A percentile compares a stretch with the other conserved stretches of the same genome.
phyloP scores from a whole-genome alignment of 2,113 vertebrate species.

The Peucedramus taeniatus region DNA sequence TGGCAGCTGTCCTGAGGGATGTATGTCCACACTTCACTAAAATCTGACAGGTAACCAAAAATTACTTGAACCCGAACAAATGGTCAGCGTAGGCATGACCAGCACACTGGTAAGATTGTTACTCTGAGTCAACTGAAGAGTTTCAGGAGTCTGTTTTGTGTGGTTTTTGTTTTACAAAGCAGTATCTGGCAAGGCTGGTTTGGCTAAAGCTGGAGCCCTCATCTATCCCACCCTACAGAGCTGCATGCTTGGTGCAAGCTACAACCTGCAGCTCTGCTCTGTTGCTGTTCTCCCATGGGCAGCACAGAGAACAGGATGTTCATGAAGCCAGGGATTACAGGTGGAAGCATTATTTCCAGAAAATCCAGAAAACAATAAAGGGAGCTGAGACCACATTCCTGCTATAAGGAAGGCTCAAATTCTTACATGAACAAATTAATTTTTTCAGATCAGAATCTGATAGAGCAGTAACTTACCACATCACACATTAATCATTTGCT shows the following conservation, averaged over 20 bases:
- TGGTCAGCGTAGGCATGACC: rapidly evolving
- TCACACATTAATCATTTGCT: background rate
- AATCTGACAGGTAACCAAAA: background rate
- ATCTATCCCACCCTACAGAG: background rate
- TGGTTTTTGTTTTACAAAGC: background rate
- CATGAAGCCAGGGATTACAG: background rate
- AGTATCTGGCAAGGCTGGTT: background rate
- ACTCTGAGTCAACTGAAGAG: background rate
- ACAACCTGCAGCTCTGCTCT: background rate
- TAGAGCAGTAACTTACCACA: background rate
- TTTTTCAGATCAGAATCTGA: background rate
- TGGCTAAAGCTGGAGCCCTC: background rate
- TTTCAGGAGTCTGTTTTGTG: background rate
- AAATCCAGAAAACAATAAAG: background rate
- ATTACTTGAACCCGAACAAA: background rate
- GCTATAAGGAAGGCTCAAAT: background rate
- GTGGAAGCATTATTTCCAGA: background rate
- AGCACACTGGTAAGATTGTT: background rate
- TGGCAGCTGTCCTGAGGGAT: background rate
- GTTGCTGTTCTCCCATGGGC: background rate
- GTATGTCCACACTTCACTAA: background rate
- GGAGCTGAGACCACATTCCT: background rate
- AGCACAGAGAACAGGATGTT: background rate
- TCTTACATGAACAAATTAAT: background rate
- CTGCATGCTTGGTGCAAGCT: background rate